Evolutionary conservation across 2,113 vertebrate species (phyloP), one percentile per base, ranked within the genome.

Genomic region (Varanus komodoensis): DNA sequence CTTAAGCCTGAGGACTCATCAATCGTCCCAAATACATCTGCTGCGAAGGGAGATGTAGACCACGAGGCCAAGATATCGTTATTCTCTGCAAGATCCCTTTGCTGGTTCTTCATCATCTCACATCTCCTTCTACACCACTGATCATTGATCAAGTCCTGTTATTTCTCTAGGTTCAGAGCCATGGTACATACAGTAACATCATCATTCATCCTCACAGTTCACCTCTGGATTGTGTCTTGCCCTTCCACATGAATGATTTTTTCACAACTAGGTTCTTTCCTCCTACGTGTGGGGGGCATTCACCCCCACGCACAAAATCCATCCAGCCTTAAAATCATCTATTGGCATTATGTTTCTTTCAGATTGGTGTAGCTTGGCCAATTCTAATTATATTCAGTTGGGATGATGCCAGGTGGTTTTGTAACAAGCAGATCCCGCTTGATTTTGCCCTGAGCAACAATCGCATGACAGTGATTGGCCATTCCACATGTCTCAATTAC

Each of bases 141-240:
- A 89, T 93, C 95, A 95, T 96, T 95, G 96, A 97, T 97, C 95
- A 95, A 95, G 89, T 82, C 93, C 91, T 34, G 34, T 94, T 97
- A 93, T 95, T 97, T 95, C 84, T 97, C 91, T 90, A 79, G 71
- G 87, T 95, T 81, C 57, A 92, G 77, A 95, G 90, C 92, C 89
- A 69, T 69, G 89, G 88, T 96, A 94, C 88, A 88, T 77, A 91
- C 69, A 95, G 91, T 90, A 94, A 89, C 81, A 92, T 89, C 94
- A 95, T 97, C 92, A 95, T 69, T 96, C 94, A 97, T 96, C 85
- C 85, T 93, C 92, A 84, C 69, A 89, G 73, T 74, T 96, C 95
- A 94, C 93, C 77, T 93, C 91, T 93, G 92, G 96, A 92, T 95
- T 95, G 95, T 97, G 94, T 93, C 87, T 92, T 96, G 89, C 75